Evolutionary conservation across 2,113 vertebrate species (phyloP).

Genomic region (Poecile atricapillus): DNA sequence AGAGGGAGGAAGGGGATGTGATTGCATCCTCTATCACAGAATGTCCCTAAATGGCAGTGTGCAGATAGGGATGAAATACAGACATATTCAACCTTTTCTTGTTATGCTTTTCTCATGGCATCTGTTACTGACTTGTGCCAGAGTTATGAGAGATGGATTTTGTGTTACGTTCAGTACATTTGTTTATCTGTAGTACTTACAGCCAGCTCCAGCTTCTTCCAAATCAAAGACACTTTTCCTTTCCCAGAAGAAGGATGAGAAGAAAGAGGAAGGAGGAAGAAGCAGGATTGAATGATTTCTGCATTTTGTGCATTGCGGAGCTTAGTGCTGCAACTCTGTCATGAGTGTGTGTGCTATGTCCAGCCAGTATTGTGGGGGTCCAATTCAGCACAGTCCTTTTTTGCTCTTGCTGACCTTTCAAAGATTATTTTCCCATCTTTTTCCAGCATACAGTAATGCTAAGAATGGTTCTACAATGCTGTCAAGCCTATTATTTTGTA

Average conservation of each 20-base stretch:
- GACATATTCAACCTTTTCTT: neutral
- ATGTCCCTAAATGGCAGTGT: neutral
- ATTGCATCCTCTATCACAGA: neutral
- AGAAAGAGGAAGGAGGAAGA: neutral
- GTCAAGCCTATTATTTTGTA: conserved; percentile 14
- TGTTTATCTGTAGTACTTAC: neutral
- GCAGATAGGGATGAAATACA: neutral
- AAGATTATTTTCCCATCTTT: neutral
- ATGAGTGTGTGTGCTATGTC: neutral
- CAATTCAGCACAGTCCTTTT: neutral
- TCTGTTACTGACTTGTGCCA: neutral
- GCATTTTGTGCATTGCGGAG: neutral
- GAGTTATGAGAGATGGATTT: neutral
- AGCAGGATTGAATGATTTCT: neutral
- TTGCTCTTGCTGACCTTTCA: neutral
- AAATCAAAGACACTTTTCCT: neutral
- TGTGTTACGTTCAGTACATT: neutral
- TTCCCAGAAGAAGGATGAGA: neutral
- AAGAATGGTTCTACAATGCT: neutral
- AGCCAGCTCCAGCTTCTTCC: neutral
- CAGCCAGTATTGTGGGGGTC: neutral
- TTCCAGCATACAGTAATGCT: neutral
- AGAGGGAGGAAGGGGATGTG: neutral
- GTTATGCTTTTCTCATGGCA: neutral
- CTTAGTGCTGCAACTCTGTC: neutral